phyloP scores from a whole-genome alignment of 1,140 invertebrate species.

The Musca domestica region DNA sequence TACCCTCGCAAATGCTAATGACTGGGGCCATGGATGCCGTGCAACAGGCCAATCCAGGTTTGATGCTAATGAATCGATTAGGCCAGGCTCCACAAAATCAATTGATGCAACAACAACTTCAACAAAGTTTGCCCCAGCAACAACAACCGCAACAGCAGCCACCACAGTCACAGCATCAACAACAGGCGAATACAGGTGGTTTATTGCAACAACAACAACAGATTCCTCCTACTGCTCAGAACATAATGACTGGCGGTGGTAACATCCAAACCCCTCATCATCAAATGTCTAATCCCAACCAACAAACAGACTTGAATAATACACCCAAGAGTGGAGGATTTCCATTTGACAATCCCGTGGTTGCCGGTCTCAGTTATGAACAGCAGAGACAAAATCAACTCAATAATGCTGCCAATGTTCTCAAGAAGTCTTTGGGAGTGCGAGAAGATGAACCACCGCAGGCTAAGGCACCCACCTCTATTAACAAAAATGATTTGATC shows the following conservation, averaged over 20 bases:
- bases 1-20: no score
- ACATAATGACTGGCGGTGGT: neutral
- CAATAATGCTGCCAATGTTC: constrained; percentile 18
- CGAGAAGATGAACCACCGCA: constrained; percentile 8
- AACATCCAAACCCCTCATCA: neutral
- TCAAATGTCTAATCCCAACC: neutral
- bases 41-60: neutral
- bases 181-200: neutral
- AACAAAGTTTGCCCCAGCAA: constrained; percentile 34
- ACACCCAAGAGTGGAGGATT: constrained; percentile 8
- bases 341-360: constrained; percentile 24
- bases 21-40: no score
- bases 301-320: constrained; percentile 27
- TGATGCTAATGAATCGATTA: constrained; percentile 2
- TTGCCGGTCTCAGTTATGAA: constrained; percentile 33
- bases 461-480: neutral
- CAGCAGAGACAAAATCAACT: constrained; percentile 46
- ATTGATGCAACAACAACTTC: constrained; percentile 27
- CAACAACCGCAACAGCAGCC: constrained; percentile 18
- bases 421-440: constrained; percentile 19
- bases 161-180: constrained; percentile 10
- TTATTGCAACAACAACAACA: constrained; percentile 25
- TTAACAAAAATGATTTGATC: constrained; percentile 27
- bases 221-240: constrained; percentile 31
- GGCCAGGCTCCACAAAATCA: neutral